Evolutionary conservation across 2,797 vertebrate genomes (phyloP), one percentile per base, ranked within the genome.

Genomic region (Etheostoma nigrum): DNA sequence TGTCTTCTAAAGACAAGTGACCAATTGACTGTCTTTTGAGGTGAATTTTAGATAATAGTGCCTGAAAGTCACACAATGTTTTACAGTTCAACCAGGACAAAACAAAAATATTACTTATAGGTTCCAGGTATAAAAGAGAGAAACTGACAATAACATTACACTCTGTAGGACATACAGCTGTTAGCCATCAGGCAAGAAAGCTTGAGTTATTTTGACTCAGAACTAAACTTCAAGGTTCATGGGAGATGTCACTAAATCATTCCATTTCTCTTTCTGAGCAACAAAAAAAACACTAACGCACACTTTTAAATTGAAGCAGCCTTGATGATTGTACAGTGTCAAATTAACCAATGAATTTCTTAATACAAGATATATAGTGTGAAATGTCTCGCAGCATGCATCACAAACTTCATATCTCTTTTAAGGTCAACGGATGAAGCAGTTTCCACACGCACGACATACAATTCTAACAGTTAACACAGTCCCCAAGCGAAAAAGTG

Each of bases 401-500:
- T 85, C 64, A 73, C 36, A 83, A 79, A 86, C 55, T 78, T 72
- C 72, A 25, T 58, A 54, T 86, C 62, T 83, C 23, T 49, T 33
- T 47, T 66, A 48, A 91, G 76, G 81, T 86, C 88, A 61, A 58
- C 11, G n/a, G 74, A 84, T 70, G 23, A 74, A 76, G 60, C 72
- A 74, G 60, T 53, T 85, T 79, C 79, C 82, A 68, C 33, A 49
- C 25, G 79, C 88, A 78, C 14, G 18, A 19, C 86, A 86, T 76
- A 61, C 71, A 85, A 81, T 88, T 93, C 86, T 90, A 87, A 77
- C 68, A 53, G 62, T 75, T 85, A 86, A 76, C 36, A 55, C 55
- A 78, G 83, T 88, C 80, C 62, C 70, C 68, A 66, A 86, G 86
- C 71, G 65, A 88, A 94, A 90, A 61, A 82, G 74, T 83, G 78